Conservation (phyloP, 2,888 invertebrate species). For the Agrochola lota region DNA sequence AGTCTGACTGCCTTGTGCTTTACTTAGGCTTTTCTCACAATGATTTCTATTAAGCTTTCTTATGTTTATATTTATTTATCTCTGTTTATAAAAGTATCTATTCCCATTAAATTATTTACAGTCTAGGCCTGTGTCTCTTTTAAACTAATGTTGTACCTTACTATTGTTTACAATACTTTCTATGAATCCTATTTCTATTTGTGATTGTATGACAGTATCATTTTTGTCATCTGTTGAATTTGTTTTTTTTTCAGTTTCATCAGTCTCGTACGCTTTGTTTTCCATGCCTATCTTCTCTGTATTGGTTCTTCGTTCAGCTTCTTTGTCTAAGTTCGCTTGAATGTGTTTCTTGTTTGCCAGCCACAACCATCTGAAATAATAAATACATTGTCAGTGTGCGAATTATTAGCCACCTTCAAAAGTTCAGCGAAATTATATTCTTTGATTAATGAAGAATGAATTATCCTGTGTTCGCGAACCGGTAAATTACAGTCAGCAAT, state of each 20-base stretch:
- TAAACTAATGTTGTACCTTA: conserved; percentile 74
- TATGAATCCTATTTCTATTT: conserved; percentile 85
- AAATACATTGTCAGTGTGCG: not conserved
- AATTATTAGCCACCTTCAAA: not conserved
- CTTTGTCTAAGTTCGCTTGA: conserved; percentile 60
- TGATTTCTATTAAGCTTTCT: conserved; percentile 31
- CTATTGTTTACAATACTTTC: conserved; percentile 85
- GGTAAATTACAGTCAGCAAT: not conserved
- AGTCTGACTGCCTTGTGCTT: not conserved
- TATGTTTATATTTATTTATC: conserved; percentile 21
- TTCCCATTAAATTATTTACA: conserved; percentile 55
- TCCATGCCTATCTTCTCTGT: conserved; percentile 80
- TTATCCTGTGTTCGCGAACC: not conserved
- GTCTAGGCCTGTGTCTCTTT: conserved; percentile 39
- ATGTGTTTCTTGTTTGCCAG: conserved; percentile 91
- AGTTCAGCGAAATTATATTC: not conserved
- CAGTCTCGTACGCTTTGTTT: conserved; percentile 86
- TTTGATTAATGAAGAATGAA: not conserved
- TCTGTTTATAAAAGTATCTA: conserved; percentile 45
- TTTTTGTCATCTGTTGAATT: conserved; percentile 66
- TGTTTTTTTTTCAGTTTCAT: conserved; percentile 78
- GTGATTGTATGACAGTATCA: conserved; percentile 78
- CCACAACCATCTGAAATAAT: conserved; percentile 92
- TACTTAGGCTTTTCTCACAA: conserved; percentile 3
- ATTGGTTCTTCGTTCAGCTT: conserved; percentile 68